Percentiles rank a stretch among this genome's conserved stretches.
Evolutionary conservation across 2,113 vertebrate genomes (phyloP).

Genomic region (Rostratula benghalensis): DNA sequence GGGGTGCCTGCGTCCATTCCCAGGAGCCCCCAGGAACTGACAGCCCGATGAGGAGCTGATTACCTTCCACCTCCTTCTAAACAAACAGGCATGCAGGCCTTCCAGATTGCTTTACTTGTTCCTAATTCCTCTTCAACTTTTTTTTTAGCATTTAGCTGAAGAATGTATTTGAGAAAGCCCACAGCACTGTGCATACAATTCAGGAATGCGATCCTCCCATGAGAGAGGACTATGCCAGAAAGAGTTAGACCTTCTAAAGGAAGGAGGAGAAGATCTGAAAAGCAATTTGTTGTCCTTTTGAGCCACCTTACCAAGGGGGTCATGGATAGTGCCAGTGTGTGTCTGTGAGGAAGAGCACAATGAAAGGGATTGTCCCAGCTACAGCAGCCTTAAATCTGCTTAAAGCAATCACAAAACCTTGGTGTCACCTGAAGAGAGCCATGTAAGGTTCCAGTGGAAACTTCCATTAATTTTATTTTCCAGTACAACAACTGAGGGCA

Average conservation of each 20-base stretch:
- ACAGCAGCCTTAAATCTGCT: neutral
- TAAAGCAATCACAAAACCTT: neutral
- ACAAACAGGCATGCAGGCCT: neutral
- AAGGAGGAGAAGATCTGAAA: neutral
- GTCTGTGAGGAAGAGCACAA: neutral
- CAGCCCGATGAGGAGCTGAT: neutral
- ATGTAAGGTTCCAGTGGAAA: neutral
- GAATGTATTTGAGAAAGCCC: neutral
- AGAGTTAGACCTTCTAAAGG: neutral
- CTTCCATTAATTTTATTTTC: neutral
- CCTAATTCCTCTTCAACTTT: neutral
- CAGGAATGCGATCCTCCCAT: neutral
- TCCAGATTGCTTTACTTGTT: neutral
- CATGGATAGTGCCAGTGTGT: neutral
- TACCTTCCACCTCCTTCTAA: neutral
- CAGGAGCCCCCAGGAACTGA: neutral
- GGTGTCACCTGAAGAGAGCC: neutral
- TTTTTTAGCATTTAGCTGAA: neutral
- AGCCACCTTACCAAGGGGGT: neutral
- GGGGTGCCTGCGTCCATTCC: accelerated
- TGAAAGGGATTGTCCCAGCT: neutral
- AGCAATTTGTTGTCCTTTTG: neutral
- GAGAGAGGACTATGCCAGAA: neutral
- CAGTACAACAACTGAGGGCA: neutral
- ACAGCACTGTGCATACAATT: neutral